Evolutionary conservation across 2,797 vertebrate genomes (phyloP).

Genomic region (Setipinna tenuifilis): DNA sequence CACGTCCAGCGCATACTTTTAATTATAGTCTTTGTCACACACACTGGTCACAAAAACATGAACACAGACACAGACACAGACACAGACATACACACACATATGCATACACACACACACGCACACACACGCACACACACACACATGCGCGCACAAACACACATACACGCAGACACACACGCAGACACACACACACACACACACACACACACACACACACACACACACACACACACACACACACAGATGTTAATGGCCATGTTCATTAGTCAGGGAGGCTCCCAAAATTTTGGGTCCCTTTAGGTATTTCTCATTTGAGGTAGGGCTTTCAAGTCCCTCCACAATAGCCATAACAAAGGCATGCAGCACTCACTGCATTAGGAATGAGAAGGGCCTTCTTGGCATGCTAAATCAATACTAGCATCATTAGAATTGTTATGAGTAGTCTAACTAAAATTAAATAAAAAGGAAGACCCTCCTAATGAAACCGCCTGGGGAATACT

Average conservation of each 20-base stretch:
- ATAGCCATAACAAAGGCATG: neutral
- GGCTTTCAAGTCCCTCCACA: conserved; percentile 8
- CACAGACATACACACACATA: neutral
- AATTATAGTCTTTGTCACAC: neutral
- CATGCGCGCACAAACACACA: too few relatives aligned
- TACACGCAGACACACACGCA: neutral
- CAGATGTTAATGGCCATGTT: conserved; percentile 1
- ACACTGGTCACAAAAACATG: neutral
- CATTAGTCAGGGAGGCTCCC: conserved; percentile 14
- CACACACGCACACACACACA: neutral
- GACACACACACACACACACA: neutral
- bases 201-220: neutral
- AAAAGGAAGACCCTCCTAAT: conserved; percentile 66
- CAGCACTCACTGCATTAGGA: conserved; percentile 40
- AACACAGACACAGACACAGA: neutral
- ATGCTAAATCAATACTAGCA: conserved; percentile 63
- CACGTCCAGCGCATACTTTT: neutral
- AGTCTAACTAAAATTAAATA: conserved; percentile 69
- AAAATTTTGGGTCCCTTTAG: conserved; percentile 17
- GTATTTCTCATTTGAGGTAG: conserved; percentile 16
- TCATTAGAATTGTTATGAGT: conserved; percentile 65
- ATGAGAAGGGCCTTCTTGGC: conserved; percentile 50
- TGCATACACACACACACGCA: neutral
- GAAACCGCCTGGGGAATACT: conserved; percentile 67
- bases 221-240: neutral